These are phyloP conservation scores for Selene dorsalis DNA, from an alignment of 2,797 vertebrate species.

Conservation along the genomic window DNA sequence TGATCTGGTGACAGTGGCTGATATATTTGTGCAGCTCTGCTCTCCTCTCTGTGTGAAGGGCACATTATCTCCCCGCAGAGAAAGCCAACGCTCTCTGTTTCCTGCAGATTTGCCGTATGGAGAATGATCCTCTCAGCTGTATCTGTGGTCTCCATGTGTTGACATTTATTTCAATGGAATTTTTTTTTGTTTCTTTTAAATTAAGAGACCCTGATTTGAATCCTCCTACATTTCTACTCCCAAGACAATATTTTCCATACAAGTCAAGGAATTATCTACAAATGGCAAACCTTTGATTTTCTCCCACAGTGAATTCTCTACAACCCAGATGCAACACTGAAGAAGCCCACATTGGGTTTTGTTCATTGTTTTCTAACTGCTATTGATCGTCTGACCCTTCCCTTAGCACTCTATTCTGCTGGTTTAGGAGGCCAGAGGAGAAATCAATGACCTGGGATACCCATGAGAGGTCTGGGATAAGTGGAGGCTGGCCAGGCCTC, in stretches of 20 bases:
- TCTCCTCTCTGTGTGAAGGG: conserved; percentile 70
- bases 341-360: conserved; percentile 24
- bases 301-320: background rate
- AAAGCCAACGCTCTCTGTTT: conserved; percentile 31
- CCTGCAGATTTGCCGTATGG: conserved; percentile 23
- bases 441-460: conserved; percentile 76
- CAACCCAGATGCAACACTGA: background rate
- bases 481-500: conserved; percentile 51
- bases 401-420: conserved; percentile 58
- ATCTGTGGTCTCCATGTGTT: conserved; percentile 4
- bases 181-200: background rate
- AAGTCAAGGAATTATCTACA: no score
- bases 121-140: conserved; percentile 23
- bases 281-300: background rate
- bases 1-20: conserved; percentile 69
- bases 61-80: conserved; percentile 46
- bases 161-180: conserved; percentile 1
- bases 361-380: conserved; percentile 64
- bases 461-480: conserved; percentile 65
- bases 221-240: background rate
- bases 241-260: background rate
- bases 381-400: conserved; percentile 71
- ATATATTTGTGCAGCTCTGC: conserved; percentile 71
- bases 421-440: conserved; percentile 59
- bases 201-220: background rate